phyloP scores from a whole-genome alignment of 2,113 vertebrate species.

The Aspiorhynchus laticeps region DNA sequence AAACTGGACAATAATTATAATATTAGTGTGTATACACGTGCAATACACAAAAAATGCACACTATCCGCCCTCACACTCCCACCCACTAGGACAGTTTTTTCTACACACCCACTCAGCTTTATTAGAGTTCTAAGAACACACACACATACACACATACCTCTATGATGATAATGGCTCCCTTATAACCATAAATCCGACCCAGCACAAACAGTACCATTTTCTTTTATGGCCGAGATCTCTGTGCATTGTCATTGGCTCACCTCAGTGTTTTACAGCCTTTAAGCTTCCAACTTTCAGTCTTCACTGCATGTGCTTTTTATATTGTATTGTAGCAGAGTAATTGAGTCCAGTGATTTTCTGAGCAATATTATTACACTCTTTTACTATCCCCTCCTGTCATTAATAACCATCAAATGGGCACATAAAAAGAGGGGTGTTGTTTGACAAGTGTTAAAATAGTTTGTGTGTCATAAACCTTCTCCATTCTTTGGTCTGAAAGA shows the following conservation, averaged over 20 bases:
- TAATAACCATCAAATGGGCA: not conserved
- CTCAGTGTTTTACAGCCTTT: constrained; percentile 10
- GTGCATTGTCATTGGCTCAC: constrained; percentile 36
- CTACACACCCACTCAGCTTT: not conserved
- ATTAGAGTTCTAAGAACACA: not conserved
- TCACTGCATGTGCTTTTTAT: constrained; percentile 26
- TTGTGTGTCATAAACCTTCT: not conserved
- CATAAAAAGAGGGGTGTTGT: not conserved
- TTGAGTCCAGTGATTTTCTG: constrained; percentile 15
- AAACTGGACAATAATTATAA: constrained; percentile 1
- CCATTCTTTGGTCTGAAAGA: not conserved
- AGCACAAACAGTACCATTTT: constrained; percentile 12
- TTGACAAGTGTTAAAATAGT: not conserved
- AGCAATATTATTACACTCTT: constrained; percentile 10
- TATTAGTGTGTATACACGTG: not conserved
- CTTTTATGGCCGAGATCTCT: constrained; percentile 29
- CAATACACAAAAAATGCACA: not conserved
- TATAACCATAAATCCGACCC: constrained; percentile 11
- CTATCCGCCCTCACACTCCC: not conserved
- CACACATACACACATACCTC: not conserved
- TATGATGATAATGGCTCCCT: not conserved
- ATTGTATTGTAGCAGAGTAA: not conserved
- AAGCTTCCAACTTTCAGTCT: not conserved
- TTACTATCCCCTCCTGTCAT: not conserved
- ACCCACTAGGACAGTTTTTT: not conserved